Conservation (phyloP, 2,888 invertebrate genomes). For the Raillietiella orientalis region DNA sequence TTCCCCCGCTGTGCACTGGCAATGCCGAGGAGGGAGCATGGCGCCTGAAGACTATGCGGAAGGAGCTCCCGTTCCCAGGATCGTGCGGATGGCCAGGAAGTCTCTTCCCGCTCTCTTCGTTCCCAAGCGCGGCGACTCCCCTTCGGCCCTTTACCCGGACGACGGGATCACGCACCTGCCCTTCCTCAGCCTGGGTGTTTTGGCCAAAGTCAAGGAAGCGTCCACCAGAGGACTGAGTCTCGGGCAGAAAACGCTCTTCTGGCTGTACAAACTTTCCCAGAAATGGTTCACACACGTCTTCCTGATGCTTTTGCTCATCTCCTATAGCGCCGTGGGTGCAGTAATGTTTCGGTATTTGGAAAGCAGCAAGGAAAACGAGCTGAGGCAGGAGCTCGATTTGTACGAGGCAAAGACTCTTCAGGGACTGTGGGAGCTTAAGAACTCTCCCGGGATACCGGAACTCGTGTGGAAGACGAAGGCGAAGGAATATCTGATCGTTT, state of each 20-base stretch:
- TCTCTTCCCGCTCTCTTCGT: too few relatives aligned
- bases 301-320: constrained; percentile 34
- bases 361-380: constrained; percentile 18
- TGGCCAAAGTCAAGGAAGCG: not conserved
- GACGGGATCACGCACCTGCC: too few relatives aligned
- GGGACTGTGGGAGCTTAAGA: constrained; percentile 6
- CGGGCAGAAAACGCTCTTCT: not conserved
- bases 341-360: constrained; percentile 41
- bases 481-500: constrained; percentile 3
- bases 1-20: too few relatives aligned
- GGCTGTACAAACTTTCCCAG: constrained; percentile 25
- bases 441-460: too few relatives aligned
- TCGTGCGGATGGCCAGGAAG: too few relatives aligned
- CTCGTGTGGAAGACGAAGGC: constrained; percentile 1
- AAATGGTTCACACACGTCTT: constrained; percentile 71
- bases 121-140: too few relatives aligned
- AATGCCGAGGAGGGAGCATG: too few relatives aligned
- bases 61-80: too few relatives aligned
- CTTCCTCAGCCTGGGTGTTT: too few relatives aligned
- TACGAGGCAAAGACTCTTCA: constrained; percentile 10
- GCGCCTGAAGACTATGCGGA: too few relatives aligned
- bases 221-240: not conserved
- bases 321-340: constrained; percentile 53
- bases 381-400: constrained; percentile 7
- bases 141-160: too few relatives aligned